Evolutionary conservation across 2,888 invertebrate genomes (phyloP).

Genomic region (Globia sparganii): DNA sequence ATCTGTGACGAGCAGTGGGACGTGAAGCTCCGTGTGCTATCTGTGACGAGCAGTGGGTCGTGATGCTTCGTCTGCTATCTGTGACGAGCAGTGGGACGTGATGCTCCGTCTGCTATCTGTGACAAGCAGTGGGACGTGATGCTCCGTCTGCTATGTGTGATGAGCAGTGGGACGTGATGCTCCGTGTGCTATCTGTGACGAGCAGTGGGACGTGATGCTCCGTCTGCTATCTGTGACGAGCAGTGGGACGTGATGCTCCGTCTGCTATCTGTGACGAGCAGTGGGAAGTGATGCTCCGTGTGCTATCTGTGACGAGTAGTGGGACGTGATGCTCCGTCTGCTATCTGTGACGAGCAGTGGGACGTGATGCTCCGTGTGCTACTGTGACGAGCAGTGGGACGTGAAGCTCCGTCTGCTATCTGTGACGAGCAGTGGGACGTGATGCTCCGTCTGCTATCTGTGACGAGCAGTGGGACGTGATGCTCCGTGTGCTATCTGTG

Average conservation of each 20-base stretch:
- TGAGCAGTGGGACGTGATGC: slow-evolving; percentile 22
- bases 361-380: slow-evolving; percentile 45
- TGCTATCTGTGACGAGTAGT: slow-evolving; percentile 51
- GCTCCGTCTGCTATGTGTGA: slow-evolving; percentile 55
- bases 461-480: slow-evolving; percentile 35
- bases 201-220: slow-evolving; percentile 26
- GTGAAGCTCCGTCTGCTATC: slow-evolving; percentile 49
- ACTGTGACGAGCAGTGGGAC: slow-evolving; percentile 46
- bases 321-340: slow-evolving; percentile 39
- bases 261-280: slow-evolving; percentile 53
- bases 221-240: slow-evolving; percentile 53
- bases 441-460: slow-evolving; percentile 51
- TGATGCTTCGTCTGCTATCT: slow-evolving; percentile 51
- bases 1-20: slow-evolving; percentile 47
- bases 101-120: slow-evolving; percentile 52
- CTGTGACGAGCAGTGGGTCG: slow-evolving; percentile 38
- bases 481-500: slow-evolving; percentile 54
- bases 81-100: slow-evolving; percentile 34
- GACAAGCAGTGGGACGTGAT: slow-evolving; percentile 31
- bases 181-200: slow-evolving; percentile 56
- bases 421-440: slow-evolving; percentile 38
- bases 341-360: slow-evolving; percentile 49
- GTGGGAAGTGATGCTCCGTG: slow-evolving; percentile 28
- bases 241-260: slow-evolving; percentile 33
- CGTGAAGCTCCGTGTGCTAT: slow-evolving; percentile 47